phyloP scores from a whole-genome alignment of 2,888 invertebrate species.

The Trissolcus japonicus region DNA sequence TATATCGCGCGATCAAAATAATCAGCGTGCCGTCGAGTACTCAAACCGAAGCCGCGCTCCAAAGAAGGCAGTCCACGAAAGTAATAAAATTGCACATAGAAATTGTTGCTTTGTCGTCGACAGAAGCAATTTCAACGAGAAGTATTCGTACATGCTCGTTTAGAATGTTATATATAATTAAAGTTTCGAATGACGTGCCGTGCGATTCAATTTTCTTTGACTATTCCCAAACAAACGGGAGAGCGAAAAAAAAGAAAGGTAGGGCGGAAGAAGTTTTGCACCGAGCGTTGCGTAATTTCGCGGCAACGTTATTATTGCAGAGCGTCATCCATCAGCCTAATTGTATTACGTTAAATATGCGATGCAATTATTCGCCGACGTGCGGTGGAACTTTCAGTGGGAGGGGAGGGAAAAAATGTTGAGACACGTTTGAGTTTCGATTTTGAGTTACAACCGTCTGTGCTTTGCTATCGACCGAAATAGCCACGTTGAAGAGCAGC shows the following conservation, averaged over 20 bases:
- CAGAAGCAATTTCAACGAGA: constrained; percentile 14
- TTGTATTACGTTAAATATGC: not conserved
- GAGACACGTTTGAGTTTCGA: constrained; percentile 3
- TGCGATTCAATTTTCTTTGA: constrained; percentile 19
- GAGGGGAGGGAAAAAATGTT: constrained; percentile 2
- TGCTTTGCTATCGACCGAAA: constrained; percentile 28
- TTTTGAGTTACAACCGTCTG: not conserved
- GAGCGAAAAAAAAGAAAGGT: not conserved
- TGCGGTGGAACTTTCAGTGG: not conserved
- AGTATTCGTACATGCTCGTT: constrained; percentile 6
- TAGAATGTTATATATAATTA: constrained; percentile 24
- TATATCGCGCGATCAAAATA: not conserved
- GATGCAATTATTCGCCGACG: not conserved
- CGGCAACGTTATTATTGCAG: not conserved
- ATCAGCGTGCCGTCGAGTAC: not conserved
- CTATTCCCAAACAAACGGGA: constrained; percentile 3
- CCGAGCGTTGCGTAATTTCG: constrained; percentile 8
- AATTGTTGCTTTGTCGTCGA: constrained; percentile 24
- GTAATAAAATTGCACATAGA: constrained; percentile 28
- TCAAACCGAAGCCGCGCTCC: constrained; percentile 1
- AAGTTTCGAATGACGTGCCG: constrained; percentile 12
- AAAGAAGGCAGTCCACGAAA: constrained; percentile 17
- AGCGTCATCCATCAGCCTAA: constrained; percentile 1
- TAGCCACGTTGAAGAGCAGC: constrained; percentile 29
- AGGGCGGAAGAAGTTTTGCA: no score